Evolutionary conservation across 2,113 vertebrate species (phyloP), one percentile per base, ranked within the genome.

Genomic region (Poicephalus gulielmi): DNA sequence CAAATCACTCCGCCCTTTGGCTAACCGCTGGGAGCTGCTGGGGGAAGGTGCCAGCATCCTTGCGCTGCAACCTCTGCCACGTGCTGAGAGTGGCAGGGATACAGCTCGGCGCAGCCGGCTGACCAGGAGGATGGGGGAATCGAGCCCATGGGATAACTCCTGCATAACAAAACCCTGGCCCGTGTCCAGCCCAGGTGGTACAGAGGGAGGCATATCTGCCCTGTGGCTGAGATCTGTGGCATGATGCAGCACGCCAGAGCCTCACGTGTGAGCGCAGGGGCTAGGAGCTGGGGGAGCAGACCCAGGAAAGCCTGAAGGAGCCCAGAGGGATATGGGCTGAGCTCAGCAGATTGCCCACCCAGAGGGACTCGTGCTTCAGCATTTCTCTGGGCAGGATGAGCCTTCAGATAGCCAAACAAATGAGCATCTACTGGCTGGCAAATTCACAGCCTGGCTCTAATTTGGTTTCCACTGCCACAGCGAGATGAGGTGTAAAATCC

Each of bases 361-460:
- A n/a, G 30, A 7, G 30, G 25, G 14, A 49, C 25, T 60, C 6
- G 2, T 6, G 17, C 55, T 75, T 71, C 53, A 39, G 57, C 22
- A 22, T n/a, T 81, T 86, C 49, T 64, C 39, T 59, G 41, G 39
- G 49, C 20, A 67, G 59, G 53, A 73, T 73, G 75, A 68, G 39
- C 59, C 12, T 49, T 57, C 55, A 23, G 70, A 47, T 71, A 83
- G 69, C 23, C 78, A 69, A 77, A 78, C 7, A 66, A 83, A 64
- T 10, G 8, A 50, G 17, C 63, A 41, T 60, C 53, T 75, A 8
- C 44, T 66, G 74, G 49, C 46, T 75, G 76, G 50, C 31, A 82
- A 86, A 92, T 95, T 92, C 91, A 88, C 64, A 86, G 66, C 70
- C 75, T 35, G 62, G 55, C 30, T 86, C 60, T 93, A 79, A 87